Conservation (phyloP, 2,797 vertebrate species). For the Mareca strepera region DNA sequence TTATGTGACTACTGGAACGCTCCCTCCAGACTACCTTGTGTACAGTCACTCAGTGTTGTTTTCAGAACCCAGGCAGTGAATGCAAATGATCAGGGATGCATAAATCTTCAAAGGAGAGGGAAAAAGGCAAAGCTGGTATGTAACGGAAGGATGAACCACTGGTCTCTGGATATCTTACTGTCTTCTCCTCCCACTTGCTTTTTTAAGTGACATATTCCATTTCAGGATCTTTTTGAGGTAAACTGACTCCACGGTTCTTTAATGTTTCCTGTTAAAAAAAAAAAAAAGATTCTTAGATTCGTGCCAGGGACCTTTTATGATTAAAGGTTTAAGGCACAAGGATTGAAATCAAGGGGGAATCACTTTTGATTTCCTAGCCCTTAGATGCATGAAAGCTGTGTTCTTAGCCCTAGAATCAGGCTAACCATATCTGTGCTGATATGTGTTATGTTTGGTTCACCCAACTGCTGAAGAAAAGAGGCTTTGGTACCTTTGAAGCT, state of each 20-base stretch:
- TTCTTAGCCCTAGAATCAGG: background rate
- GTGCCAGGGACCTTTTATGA: background rate
- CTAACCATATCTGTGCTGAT: background rate
- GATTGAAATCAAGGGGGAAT: background rate
- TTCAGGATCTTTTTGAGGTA: background rate
- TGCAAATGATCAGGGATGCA: background rate
- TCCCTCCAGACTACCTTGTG: background rate
- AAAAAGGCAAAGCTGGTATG: background rate
- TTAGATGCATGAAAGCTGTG: background rate
- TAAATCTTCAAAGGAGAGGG: background rate
- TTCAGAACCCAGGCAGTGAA: background rate
- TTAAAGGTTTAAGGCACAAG: background rate
- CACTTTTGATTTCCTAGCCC: background rate
- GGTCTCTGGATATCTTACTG: background rate
- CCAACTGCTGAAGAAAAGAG: background rate
- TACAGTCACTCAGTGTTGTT: background rate
- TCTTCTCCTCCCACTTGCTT: background rate
- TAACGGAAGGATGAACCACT: background rate
- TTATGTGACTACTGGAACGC: background rate
- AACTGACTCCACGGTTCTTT: background rate
- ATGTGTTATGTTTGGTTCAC: background rate
- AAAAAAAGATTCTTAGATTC: background rate
- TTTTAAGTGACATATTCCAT: background rate
- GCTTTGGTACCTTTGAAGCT: conserved; percentile 32
- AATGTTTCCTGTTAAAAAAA: background rate